Evolutionary conservation across 1,140 invertebrate genomes (phyloP).

Genomic region (Telenomus remus): DNA sequence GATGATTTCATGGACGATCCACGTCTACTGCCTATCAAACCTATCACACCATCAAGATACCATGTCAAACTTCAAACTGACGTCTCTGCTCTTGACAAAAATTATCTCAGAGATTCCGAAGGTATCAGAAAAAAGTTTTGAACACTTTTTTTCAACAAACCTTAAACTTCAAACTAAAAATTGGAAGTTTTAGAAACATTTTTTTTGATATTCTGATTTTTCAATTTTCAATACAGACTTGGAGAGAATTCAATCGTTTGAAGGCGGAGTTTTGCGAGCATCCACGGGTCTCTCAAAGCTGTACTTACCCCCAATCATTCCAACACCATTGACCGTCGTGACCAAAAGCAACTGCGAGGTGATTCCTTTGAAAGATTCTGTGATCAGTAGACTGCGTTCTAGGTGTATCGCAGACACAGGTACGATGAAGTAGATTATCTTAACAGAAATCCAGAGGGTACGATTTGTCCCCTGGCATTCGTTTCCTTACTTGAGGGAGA

Average conservation of each 20-base stretch:
- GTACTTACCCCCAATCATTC: slow-evolving; percentile 44
- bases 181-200: no score
- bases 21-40: slow-evolving; percentile 23
- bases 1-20: slow-evolving; percentile 49
- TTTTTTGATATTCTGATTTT: slow-evolving; percentile 2
- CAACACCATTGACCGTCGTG: slow-evolving; percentile 64
- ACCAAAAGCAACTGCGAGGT: slow-evolving; percentile 71
- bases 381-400: slow-evolving; percentile 73
- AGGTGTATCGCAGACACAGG: slow-evolving; percentile 80
- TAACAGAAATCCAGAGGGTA: no score
- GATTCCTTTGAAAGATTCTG: slow-evolving; percentile 72
- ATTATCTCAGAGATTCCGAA: slow-evolving; percentile 20
- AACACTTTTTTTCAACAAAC: no score
- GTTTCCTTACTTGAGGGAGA: no score
- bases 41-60: slow-evolving; percentile 31
- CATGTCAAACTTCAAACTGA: slow-evolving; percentile 49
- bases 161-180: no score
- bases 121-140: slow-evolving; percentile 22
- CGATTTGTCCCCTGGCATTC: no score
- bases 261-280: slow-evolving; percentile 28
- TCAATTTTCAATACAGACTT: slow-evolving; percentile 22
- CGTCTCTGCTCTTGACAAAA: slow-evolving; percentile 36
- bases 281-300: slow-evolving; percentile 50
- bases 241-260: slow-evolving; percentile 27
- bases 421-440: not conserved